phyloP scores from a whole-genome alignment of 2,888 invertebrate genomes.

The Chouioia cunea region DNA sequence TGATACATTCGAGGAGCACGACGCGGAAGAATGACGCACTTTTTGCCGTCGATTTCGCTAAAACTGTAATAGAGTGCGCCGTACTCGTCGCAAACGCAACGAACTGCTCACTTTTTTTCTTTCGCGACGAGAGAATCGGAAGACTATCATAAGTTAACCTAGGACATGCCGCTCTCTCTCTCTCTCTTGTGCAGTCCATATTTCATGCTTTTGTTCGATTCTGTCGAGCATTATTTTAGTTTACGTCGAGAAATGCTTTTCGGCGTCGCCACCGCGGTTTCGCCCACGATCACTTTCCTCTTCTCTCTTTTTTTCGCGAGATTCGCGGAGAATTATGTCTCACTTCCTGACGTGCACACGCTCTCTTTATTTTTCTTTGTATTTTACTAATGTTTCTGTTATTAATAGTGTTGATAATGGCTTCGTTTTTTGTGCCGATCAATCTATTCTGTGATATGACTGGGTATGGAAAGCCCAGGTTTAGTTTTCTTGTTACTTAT shows the following conservation, averaged over 20 bases:
- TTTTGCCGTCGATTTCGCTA: constrained; percentile 33
- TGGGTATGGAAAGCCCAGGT: too few relatives aligned
- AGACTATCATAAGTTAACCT: constrained; percentile 66
- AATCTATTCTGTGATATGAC: too few relatives aligned
- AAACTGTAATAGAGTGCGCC: constrained; percentile 40
- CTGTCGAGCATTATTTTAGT: constrained; percentile 67
- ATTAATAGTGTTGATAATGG: not conserved
- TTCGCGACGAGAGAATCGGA: constrained; percentile 56
- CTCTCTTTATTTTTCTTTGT: not conserved
- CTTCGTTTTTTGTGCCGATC: too few relatives aligned
- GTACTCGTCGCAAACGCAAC: not conserved
- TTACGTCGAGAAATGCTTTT: constrained; percentile 64
- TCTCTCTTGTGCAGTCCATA: constrained; percentile 63
- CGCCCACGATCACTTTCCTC: constrained; percentile 17
- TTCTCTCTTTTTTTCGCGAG: constrained; percentile 33
- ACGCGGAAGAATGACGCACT: constrained; percentile 43
- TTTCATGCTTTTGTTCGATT: constrained; percentile 69
- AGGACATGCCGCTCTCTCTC: constrained; percentile 56
- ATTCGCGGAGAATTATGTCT: constrained; percentile 63
- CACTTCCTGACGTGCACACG: constrained; percentile 55
- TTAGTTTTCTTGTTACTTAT: too few relatives aligned
- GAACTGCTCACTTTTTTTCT: constrained; percentile 45
- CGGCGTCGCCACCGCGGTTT: constrained; percentile 60
- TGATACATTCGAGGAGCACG: constrained; percentile 7
- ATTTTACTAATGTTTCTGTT: not conserved